Conservation (phyloP, 2,113 vertebrate genomes). For the Amphiprion ocellaris region DNA sequence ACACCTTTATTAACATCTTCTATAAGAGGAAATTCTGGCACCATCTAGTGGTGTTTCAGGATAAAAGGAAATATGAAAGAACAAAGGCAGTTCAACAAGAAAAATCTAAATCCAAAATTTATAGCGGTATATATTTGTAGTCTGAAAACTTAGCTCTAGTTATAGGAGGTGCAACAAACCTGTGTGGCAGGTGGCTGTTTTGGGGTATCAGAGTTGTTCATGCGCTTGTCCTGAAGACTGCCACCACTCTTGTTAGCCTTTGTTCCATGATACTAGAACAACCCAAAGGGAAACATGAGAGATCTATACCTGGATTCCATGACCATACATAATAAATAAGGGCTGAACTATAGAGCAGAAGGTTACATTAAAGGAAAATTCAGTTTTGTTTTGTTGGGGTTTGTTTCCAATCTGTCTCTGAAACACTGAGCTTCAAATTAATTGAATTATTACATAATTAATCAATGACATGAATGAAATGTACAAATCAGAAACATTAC, state of each 20-base stretch:
- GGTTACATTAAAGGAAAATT: slow-evolving; percentile 14
- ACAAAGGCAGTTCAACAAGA: neutral
- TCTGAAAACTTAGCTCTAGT: neutral
- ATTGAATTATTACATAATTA: neutral
- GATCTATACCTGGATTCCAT: slow-evolving; percentile 13
- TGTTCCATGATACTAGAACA: slow-evolving; percentile 33
- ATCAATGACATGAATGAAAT: slow-evolving; percentile 1
- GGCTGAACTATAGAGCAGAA: neutral
- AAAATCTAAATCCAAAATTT: neutral
- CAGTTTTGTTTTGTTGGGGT: neutral
- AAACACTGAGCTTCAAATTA: neutral
- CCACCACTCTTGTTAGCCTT: slow-evolving; percentile 68
- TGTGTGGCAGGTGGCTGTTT: slow-evolving; percentile 24
- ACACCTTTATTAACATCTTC: slow-evolving; percentile 13
- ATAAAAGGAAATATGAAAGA: neutral
- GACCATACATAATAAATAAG: slow-evolving; percentile 27
- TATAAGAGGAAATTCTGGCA: slow-evolving; percentile 76
- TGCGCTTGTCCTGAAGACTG: slow-evolving; percentile 65
- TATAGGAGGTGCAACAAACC: slow-evolving; percentile 37
- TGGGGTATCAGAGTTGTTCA: slow-evolving; percentile 50
- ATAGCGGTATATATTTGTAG: neutral
- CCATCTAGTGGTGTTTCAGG: slow-evolving; percentile 84
- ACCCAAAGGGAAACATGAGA: slow-evolving; percentile 33
- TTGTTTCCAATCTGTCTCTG: neutral
- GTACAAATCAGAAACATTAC: neutral